Evolutionary conservation across 2,888 invertebrate genomes (phyloP), one percentile per base, ranked within the genome.

Genomic region (Melanotus villosus): DNA sequence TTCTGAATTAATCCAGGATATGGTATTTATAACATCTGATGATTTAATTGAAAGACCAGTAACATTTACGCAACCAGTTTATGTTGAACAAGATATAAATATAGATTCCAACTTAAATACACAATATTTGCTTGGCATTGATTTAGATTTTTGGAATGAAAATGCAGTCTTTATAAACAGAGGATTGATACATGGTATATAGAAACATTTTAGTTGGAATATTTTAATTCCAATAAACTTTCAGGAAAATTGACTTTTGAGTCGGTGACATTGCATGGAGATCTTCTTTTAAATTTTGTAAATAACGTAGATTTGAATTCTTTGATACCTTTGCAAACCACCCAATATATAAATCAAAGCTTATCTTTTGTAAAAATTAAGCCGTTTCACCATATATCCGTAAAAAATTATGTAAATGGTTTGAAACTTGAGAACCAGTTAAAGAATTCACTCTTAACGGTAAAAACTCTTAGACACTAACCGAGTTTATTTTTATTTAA

Each of bases 371-470:
- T 75, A 0, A 81, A 86, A 67, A 66, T 88, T 7, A 76, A 71
- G 1, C 59, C 77, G 6, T 73, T 79, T 19, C 76, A 78, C 12
- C 75, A 83, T 65, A 76, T 84, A 36, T 19, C 59, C 26, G 84
- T 84, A 26, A 76, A 73, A 10, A 75, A 78, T 68, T 73, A 80
- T 45, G 81, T 87, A 0, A 90, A 90, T 76, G 84, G 80, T 0
- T 70, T 83, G 0, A 78, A 85, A 72, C 78, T 90, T 14, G 67
- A 78, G 1, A 68, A 82, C 34, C 87, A 88, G 76, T 85, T 83
- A 63, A 66, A 79, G 14, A 88, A 88, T 68, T 88, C 89, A 0
- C 78, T 69, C 6, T 10, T 89, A 9, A 83, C 87, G 88, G 89
- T 89, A 81, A 81, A 81, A 78, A 57, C 18, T 12, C 16, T 21